Conservation (phyloP, 2,797 vertebrate species). For the Betta splendens region DNA sequence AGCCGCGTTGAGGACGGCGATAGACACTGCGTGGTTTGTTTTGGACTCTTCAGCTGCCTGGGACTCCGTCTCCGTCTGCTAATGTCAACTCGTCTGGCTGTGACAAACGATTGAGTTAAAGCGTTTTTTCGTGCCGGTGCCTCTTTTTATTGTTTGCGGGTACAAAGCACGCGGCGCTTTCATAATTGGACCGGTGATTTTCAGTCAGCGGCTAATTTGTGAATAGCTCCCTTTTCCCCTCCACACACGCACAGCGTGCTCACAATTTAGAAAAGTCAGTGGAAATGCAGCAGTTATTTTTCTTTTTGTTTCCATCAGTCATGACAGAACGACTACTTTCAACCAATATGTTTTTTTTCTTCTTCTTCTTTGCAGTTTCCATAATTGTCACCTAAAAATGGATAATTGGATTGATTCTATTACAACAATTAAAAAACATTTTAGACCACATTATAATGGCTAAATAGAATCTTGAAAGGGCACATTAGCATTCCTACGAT, state of each 20-base stretch:
- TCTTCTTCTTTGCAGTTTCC: not conserved
- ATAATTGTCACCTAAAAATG: not conserved
- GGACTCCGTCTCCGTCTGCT: conserved; percentile 48
- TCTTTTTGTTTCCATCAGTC: conserved; percentile 6
- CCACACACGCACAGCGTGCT: not conserved
- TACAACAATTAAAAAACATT: not conserved
- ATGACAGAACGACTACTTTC: not conserved
- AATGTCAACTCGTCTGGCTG: conserved; percentile 57
- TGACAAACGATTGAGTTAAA: conserved; percentile 34
- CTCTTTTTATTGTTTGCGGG: conserved; percentile 39
- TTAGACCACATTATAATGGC: not conserved
- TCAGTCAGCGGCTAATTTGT: conserved; percentile 22
- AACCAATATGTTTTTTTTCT: not conserved
- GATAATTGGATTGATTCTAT: not conserved
- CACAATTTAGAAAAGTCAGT: conserved; percentile 10
- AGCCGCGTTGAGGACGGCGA: conserved; percentile 31
- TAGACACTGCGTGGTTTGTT: conserved; percentile 48
- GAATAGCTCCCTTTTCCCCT: not conserved
- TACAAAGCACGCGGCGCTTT: conserved; percentile 35
- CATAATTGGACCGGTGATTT: conserved; percentile 30
- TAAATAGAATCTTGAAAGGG: not conserved
- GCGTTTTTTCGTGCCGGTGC: conserved; percentile 19
- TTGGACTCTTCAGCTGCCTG: conserved; percentile 52
- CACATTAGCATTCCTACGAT: not conserved
- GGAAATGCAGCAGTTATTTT: not conserved